Conservation (phyloP, 2,797 vertebrate species). For the Diplodus puntazzo region DNA sequence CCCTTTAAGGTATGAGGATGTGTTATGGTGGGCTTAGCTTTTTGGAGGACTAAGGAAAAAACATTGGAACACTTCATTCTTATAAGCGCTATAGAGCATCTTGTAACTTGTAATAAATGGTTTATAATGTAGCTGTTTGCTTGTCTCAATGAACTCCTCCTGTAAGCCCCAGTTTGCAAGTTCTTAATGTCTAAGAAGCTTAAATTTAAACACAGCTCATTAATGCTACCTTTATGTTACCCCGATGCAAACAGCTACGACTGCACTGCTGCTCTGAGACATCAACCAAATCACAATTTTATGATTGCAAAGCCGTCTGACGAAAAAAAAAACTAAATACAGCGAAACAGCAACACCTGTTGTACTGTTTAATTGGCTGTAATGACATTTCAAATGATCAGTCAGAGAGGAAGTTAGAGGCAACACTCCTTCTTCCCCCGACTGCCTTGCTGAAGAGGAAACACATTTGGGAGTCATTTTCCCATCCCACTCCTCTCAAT, state of each 20-base stretch:
- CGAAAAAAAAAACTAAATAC: background rate
- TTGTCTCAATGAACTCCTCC: background rate
- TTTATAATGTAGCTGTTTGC: no score
- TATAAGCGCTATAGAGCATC: no score
- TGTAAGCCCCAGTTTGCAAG: no score
- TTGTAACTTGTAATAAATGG: no score
- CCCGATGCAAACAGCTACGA: background rate
- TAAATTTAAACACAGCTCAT: background rate
- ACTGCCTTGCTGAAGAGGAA: background rate
- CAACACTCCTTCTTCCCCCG: background rate
- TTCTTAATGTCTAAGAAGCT: background rate
- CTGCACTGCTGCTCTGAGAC: background rate
- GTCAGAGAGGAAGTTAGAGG: background rate
- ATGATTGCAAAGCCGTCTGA: background rate
- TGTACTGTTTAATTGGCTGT: background rate
- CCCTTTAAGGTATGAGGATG: no score
- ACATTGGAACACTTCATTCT: no score
- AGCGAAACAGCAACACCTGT: constrained; percentile 6
- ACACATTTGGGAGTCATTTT: background rate
- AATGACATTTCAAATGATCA: background rate
- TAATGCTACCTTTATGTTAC: background rate
- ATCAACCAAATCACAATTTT: background rate
- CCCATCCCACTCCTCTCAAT: background rate
- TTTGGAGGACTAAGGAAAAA: no score
- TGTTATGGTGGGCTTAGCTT: no score